phyloP scores from a whole-genome alignment of 2,888 invertebrate species.

The Leptogaster cylindrica region DNA sequence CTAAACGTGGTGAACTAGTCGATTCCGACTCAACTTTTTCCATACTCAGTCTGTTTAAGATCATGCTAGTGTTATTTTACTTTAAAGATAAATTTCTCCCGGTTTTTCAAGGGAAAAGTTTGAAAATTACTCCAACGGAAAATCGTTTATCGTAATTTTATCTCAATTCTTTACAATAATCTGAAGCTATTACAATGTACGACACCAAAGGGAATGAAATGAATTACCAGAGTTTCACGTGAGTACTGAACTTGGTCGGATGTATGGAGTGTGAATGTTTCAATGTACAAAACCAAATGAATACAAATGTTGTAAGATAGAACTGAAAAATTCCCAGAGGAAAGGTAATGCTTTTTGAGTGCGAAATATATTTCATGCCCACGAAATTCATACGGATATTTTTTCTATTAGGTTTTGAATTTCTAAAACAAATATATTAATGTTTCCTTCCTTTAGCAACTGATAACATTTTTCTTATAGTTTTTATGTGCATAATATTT shows the following conservation, averaged over 20 bases:
- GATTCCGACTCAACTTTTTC: too few relatives aligned
- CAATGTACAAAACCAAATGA: slow-evolving; percentile 34
- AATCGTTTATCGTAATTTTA: slow-evolving; percentile 38
- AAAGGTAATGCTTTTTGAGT: slow-evolving; percentile 24
- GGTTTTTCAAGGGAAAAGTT: too few relatives aligned
- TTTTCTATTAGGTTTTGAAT: too few relatives aligned
- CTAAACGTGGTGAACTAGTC: too few relatives aligned
- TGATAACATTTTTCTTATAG: too few relatives aligned
- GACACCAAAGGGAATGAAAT: slow-evolving; percentile 33
- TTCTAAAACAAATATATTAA: too few relatives aligned
- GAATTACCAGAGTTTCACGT: slow-evolving; percentile 35
- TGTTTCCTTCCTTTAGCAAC: too few relatives aligned
- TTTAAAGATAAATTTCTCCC: slow-evolving; percentile 1
- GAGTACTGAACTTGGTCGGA: slow-evolving; percentile 23
- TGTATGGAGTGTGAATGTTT: slow-evolving; percentile 20
- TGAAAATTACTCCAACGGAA: slow-evolving; percentile 30
- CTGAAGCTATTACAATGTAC: slow-evolving; percentile 38
- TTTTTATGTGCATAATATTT: too few relatives aligned
- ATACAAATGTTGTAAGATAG: slow-evolving; percentile 35
- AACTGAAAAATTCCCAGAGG: not conserved
- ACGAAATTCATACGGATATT: too few relatives aligned
- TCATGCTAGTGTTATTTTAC: not conserved
- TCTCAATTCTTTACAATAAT: slow-evolving; percentile 38
- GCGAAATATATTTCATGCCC: slow-evolving; percentile 15
- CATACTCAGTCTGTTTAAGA: too few relatives aligned